A percentile compares a stretch with the other conserved stretches of the same genome.
These are phyloP conservation scores for Tauraco erythrolophus DNA, from an alignment of 2,113 vertebrate genomes.

Conservation along the genomic window DNA sequence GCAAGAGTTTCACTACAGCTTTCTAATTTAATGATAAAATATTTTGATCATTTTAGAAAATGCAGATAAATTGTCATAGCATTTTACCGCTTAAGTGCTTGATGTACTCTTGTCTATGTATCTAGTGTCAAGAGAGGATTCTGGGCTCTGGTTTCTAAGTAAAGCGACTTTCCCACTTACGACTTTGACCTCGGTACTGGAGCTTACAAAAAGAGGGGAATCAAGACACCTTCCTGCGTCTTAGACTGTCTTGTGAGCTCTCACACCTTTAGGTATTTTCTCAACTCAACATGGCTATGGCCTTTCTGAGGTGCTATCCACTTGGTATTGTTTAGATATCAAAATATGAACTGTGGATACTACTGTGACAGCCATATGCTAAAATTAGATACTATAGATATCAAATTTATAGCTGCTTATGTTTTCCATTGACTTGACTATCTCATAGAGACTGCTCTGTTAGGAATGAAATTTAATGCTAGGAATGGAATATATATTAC, in stretches of 20 bases:
- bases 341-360: background rate
- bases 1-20: background rate
- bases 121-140: background rate
- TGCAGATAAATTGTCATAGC: background rate
- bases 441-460: background rate
- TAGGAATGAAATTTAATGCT: background rate
- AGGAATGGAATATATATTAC: background rate
- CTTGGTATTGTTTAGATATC: background rate
- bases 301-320: background rate
- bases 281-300: background rate
- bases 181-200: background rate
- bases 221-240: background rate
- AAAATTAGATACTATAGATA: background rate
- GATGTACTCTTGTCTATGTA: background rate
- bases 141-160: background rate
- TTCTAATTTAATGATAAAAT: background rate
- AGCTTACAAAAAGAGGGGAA: background rate
- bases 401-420: background rate
- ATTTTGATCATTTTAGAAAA: background rate
- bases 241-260: background rate
- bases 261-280: background rate
- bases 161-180: background rate
- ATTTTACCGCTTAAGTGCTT: background rate
- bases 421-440: background rate
- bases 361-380: background rate